These are phyloP conservation scores for Pogonomyrmex barbatus DNA, from an alignment of 1,140 invertebrate genomes.

Conservation along the genomic window DNA sequence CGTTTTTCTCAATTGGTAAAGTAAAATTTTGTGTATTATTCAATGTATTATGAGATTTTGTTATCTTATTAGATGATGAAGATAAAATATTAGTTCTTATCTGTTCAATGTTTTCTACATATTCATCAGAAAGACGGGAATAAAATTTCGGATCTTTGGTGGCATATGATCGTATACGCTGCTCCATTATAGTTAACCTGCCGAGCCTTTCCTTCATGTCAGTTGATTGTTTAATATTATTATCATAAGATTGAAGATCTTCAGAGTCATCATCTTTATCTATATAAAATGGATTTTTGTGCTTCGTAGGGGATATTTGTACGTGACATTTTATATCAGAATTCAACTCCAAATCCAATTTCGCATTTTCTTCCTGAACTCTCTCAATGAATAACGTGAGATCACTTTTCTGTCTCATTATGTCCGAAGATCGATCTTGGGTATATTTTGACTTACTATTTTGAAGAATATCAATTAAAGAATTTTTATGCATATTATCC, in stretches of 20 bases:
- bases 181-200: conserved; percentile 74
- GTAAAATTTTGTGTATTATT: background rate
- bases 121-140: conserved; percentile 13
- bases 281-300: conserved; percentile 77
- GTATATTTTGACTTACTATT: conserved; percentile 17
- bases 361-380: conserved; percentile 73
- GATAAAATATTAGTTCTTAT: background rate
- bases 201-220: conserved; percentile 7
- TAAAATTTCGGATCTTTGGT: conserved; percentile 54
- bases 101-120: background rate
- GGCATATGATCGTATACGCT: conserved; percentile 55
- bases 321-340: conserved; percentile 69
- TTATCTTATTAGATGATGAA: background rate
- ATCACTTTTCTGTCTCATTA: conserved; percentile 70
- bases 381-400: conserved; percentile 79
- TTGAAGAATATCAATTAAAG: conserved; percentile 1
- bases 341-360: conserved; percentile 65
- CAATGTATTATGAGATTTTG: background rate
- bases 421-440: background rate
- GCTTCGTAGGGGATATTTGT: conserved; percentile 6
- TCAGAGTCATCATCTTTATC: conserved; percentile 24
- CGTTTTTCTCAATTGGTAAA: background rate
- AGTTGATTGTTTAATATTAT: conserved; percentile 11
- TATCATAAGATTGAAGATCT: background rate
- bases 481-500: background rate